Percentiles rank a stretch among this genome's conserved stretches.
phyloP scores from a whole-genome alignment of 2,113 vertebrate species.

The Clupea harengus region DNA sequence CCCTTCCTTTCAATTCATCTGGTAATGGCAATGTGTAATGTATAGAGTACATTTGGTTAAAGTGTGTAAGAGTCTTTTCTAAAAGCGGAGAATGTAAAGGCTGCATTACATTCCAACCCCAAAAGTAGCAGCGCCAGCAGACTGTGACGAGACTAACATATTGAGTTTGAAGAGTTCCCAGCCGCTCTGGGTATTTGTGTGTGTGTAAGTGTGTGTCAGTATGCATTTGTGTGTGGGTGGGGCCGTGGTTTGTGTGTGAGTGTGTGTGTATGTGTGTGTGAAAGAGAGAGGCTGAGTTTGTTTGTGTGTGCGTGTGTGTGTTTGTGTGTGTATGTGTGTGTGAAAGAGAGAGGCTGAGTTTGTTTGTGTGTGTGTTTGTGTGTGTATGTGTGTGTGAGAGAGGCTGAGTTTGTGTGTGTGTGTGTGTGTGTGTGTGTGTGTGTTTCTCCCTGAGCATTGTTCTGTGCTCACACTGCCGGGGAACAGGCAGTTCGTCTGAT shows the following conservation, averaged over 20 bases:
- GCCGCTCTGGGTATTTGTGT: neutral
- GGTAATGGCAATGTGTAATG: neutral
- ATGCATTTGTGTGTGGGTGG: neutral
- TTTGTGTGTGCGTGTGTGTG: too few species aligned
- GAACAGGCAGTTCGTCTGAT: conserved; percentile 32
- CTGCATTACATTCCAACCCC: neutral
- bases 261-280: neutral
- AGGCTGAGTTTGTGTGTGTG: neutral
- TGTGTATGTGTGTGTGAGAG: neutral
- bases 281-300: too few species aligned
- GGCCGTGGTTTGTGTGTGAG: neutral
- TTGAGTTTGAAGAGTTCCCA: neutral
- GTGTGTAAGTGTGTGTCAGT: neutral
- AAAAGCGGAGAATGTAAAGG: neutral
- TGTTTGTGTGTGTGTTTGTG: too few species aligned
- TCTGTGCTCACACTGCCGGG: conserved; percentile 11
- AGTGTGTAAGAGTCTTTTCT: too few species aligned
- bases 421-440: neutral
- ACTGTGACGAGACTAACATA: neutral
- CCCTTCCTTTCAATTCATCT: neutral
- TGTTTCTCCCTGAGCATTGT: conserved; percentile 12
- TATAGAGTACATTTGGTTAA: neutral
- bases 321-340: too few species aligned
- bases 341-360: neutral
- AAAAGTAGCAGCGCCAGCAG: neutral